These are phyloP conservation scores for Morus bassanus DNA, from an alignment of 2,797 vertebrate genomes.

Conservation along the genomic window DNA sequence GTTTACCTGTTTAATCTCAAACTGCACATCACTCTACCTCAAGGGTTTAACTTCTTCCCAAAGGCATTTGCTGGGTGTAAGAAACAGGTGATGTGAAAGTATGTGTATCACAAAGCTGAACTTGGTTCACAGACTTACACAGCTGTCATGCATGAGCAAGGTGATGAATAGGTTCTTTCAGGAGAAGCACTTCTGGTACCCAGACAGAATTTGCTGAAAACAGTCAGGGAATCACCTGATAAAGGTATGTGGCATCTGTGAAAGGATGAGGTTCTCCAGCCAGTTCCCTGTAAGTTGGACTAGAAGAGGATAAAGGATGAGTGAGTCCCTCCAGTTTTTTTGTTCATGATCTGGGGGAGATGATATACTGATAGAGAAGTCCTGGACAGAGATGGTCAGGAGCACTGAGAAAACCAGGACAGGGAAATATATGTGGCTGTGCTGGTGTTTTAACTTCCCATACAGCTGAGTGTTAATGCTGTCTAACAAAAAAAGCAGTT, in stretches of 20 bases:
- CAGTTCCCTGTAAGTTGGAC: not conserved
- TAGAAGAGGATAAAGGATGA: not conserved
- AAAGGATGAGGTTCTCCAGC: not conserved
- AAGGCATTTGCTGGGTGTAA: not conserved
- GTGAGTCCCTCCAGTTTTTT: not conserved
- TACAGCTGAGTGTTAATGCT: not conserved
- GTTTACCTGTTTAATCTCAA: not conserved
- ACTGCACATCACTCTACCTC: not conserved
- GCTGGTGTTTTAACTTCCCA: not conserved
- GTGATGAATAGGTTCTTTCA: not conserved
- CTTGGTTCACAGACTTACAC: not conserved
- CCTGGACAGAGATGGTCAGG: not conserved
- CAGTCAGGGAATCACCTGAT: not conserved
- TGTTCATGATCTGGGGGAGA: not conserved
- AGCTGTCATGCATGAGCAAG: not conserved
- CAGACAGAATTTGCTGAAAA: not conserved
- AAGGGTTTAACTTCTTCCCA: not conserved
- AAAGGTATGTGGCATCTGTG: not conserved
- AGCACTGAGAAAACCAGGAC: not conserved
- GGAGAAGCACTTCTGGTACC: not conserved
- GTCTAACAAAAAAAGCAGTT: not conserved
- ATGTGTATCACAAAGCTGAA: not conserved
- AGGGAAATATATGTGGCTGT: not conserved
- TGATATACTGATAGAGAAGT: not conserved
- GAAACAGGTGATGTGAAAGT: not conserved